phyloP scores from a whole-genome alignment of 2,888 invertebrate genomes.

The Dendrolimus houi region DNA sequence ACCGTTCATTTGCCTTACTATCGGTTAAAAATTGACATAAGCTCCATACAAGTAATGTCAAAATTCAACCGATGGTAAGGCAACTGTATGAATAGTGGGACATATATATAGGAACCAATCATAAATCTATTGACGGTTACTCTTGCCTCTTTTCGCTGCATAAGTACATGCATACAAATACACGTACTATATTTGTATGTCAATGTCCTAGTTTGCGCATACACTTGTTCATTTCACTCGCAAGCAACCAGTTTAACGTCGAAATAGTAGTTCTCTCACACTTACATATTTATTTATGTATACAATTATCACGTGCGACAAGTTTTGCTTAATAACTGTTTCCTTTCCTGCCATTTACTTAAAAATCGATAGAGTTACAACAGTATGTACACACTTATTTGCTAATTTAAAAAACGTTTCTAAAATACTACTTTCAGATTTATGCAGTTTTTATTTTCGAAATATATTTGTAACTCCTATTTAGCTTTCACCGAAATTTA shows the following conservation, averaged over 20 bases:
- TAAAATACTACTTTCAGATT: neutral
- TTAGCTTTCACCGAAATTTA: too few species aligned
- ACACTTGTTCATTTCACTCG: conserved; percentile 53
- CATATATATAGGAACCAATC: too few species aligned
- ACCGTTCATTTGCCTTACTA: too few species aligned
- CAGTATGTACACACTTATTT: conserved; percentile 8
- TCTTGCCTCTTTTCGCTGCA: neutral
- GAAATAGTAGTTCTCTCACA: conserved; percentile 27
- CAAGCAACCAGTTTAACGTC: conserved; percentile 49
- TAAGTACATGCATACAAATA: conserved; percentile 6
- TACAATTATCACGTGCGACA: conserved; percentile 28
- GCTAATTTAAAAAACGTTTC: neutral
- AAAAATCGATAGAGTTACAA: conserved; percentile 7
- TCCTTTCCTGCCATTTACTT: conserved; percentile 13
- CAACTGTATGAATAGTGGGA: too few species aligned
- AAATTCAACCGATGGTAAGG: too few species aligned
- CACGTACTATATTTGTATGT: conserved; percentile 24
- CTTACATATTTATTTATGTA: conserved; percentile 23
- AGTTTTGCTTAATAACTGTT: conserved; percentile 20
- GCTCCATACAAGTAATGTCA: too few species aligned
- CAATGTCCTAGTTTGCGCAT: conserved; percentile 29
- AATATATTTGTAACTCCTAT: too few species aligned
- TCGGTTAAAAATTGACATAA: too few species aligned
- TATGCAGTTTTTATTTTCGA: neutral
- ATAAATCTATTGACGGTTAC: neutral